Conservation (phyloP, 2,888 invertebrate genomes). For the Calameuta pallipes region DNA sequence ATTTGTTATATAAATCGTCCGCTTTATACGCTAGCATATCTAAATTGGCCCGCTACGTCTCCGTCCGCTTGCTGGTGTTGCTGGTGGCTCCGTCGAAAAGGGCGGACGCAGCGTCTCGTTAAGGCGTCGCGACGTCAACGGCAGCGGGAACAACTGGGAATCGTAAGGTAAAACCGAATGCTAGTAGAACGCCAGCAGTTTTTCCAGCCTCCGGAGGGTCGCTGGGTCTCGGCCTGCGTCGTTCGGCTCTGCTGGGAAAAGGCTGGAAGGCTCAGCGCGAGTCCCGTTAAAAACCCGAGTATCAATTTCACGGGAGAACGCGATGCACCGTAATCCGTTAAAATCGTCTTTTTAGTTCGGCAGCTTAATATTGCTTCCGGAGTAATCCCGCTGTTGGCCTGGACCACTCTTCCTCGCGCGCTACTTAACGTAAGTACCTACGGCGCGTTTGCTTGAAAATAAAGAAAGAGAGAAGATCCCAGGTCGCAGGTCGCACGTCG, state of each 20-base stretch:
- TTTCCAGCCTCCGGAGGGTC: neutral
- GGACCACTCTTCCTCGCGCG: slow-evolving; percentile 27
- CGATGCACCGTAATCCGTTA: slow-evolving; percentile 51
- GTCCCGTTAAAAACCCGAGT: slow-evolving; percentile 46
- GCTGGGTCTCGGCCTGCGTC: slow-evolving; percentile 13
- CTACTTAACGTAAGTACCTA: slow-evolving; percentile 56
- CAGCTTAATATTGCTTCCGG: slow-evolving; percentile 59
- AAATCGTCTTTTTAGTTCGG: slow-evolving; percentile 58
- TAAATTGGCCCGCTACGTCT: slow-evolving; percentile 34
- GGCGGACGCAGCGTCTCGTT: neutral
- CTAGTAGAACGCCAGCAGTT: too few relatives aligned
- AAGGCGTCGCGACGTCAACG: neutral
- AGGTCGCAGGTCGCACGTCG: slow-evolving; percentile 21
- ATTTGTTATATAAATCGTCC: slow-evolving; percentile 31
- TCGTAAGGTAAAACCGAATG: too few relatives aligned
- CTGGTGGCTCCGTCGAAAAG: neutral
- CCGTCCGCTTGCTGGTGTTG: neutral
- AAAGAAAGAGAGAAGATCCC: slow-evolving; percentile 42
- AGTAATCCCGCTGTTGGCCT: slow-evolving; percentile 44
- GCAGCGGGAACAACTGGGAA: neutral
- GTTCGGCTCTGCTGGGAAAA: too few relatives aligned
- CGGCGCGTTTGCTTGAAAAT: slow-evolving; percentile 44
- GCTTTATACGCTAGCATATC: slow-evolving; percentile 36
- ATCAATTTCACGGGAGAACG: slow-evolving; percentile 57
- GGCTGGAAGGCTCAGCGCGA: too few relatives aligned